Evolutionary conservation across 1,140 invertebrate genomes (phyloP).

Genomic region (Atopsyche davidsoni): DNA sequence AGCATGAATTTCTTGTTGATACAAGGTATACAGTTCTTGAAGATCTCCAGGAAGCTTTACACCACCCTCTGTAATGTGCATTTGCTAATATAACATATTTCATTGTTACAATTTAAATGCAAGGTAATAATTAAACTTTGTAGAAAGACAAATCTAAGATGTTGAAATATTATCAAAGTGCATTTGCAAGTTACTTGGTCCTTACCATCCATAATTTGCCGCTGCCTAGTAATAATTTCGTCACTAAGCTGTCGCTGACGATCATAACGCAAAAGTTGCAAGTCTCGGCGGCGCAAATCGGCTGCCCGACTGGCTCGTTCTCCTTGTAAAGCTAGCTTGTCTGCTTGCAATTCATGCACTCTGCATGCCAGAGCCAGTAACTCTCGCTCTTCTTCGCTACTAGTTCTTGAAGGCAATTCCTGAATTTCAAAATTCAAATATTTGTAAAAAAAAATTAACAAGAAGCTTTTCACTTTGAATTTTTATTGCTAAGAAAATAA

Average conservation of each 20-base stretch:
- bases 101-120: too few relatives aligned
- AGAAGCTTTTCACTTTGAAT: not conserved
- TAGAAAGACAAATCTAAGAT: too few relatives aligned
- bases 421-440: conserved; percentile 36
- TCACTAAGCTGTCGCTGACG: conserved; percentile 80
- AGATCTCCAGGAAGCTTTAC: conserved; percentile 70
- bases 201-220: conserved; percentile 78
- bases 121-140: too few relatives aligned
- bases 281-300: conserved; percentile 75
- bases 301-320: conserved; percentile 77
- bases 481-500: conserved; percentile 6
- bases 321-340: conserved; percentile 85
- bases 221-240: conserved; percentile 84
- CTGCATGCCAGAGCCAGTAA: conserved; percentile 76
- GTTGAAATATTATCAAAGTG: too few relatives aligned
- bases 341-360: conserved; percentile 86
- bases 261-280: conserved; percentile 76
- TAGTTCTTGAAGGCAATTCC: conserved; percentile 77
- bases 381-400: conserved; percentile 80
- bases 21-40: conserved; percentile 77
- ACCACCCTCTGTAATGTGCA: conserved; percentile 56
- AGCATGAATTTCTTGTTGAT: conserved; percentile 78
- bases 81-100: too few relatives aligned
- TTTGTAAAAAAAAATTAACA: conserved; percentile 1
- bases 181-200: too few relatives aligned